Evolutionary conservation across 2,797 vertebrate species (phyloP).

Genomic region (Percopsis omiscomaycus): DNA sequence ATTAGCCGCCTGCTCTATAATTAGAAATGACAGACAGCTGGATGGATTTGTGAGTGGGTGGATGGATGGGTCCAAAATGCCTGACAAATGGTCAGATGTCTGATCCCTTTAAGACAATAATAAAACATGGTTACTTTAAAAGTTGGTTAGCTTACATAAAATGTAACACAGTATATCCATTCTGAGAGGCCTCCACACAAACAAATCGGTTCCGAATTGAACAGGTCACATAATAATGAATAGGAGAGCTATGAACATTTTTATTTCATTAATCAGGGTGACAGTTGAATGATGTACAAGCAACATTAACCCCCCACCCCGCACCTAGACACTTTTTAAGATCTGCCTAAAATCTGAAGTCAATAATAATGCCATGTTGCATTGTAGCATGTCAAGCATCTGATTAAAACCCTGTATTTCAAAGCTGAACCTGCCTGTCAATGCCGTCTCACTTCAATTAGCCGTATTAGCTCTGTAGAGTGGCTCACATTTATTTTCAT

Average conservation of each 20-base stretch:
- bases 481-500: conserved; percentile 70
- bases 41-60: conserved; percentile 10
- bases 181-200: no score
- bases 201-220: no score
- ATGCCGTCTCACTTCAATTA: conserved; percentile 62
- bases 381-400: conserved; percentile 51
- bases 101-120: no score
- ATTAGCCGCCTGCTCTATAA: no score
- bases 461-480: conserved; percentile 61
- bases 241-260: no score
- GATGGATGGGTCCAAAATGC: not conserved
- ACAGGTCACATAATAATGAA: no score
- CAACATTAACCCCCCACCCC: conserved; percentile 32
- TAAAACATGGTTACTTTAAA: no score
- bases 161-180: no score
- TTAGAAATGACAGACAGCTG: not conserved
- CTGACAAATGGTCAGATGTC: no score
- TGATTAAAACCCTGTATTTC: conserved; percentile 52
- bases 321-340: conserved; percentile 8
- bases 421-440: conserved; percentile 46
- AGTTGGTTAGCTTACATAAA: no score
- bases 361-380: conserved; percentile 40
- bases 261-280: not conserved
- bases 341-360: conserved; percentile 28
- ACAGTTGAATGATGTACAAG: conserved; percentile 36